Conservation (phyloP, 2,888 invertebrate species). For the Andrena chrysosceles region DNA sequence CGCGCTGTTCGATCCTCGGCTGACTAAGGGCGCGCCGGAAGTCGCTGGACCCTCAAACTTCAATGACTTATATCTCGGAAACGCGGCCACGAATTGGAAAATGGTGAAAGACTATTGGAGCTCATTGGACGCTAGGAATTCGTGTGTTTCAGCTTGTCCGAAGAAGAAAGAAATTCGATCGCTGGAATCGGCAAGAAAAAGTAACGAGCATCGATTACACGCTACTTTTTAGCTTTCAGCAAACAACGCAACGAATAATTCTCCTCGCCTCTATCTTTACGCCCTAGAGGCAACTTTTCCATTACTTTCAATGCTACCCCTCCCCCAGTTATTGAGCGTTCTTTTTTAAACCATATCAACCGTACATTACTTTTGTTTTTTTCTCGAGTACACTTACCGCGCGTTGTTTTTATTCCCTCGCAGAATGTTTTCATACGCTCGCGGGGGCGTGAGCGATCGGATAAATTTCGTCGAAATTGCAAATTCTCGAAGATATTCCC, state of each 20-base stretch:
- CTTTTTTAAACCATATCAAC: background rate
- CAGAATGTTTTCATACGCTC: background rate
- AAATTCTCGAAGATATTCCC: background rate
- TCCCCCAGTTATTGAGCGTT: slow-evolving; percentile 12
- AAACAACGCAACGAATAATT: background rate
- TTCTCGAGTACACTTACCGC: background rate
- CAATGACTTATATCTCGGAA: background rate
- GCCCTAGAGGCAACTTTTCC: background rate
- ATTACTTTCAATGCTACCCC: background rate
- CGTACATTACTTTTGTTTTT: background rate
- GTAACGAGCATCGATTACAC: no score
- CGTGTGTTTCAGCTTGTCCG: background rate
- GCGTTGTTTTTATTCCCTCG: background rate
- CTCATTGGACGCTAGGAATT: background rate
- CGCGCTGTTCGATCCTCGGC: background rate
- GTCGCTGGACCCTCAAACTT: background rate
- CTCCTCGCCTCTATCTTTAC: background rate
- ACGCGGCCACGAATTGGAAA: background rate
- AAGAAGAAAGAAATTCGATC: no score
- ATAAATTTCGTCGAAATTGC: background rate
- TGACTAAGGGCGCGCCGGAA: background rate
- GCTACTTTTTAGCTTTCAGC: background rate
- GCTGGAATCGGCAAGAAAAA: no score
- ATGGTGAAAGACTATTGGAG: background rate
- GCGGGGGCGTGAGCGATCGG: background rate